Percentiles rank a stretch among this genome's conserved stretches.
phyloP scores from a whole-genome alignment of 1,140 invertebrate species.

The Rhyzopertha dominica region DNA sequence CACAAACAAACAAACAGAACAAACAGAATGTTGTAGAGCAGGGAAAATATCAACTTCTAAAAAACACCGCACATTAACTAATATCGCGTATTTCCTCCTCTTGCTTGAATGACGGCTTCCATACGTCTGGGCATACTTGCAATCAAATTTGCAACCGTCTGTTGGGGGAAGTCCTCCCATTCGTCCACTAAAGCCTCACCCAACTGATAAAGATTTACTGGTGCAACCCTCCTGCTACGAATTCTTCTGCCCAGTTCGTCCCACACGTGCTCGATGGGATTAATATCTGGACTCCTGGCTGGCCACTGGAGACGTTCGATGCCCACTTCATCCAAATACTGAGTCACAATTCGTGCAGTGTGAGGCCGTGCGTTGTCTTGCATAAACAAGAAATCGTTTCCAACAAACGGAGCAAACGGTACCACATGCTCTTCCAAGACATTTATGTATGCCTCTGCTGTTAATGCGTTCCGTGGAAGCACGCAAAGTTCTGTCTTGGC shows the following conservation, averaged over 20 bases:
- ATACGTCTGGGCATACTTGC: too few species aligned
- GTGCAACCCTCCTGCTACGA: too few species aligned
- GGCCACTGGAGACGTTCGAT: constrained; percentile 39
- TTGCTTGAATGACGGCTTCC: too few species aligned
- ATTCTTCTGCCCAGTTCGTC: constrained; percentile 20
- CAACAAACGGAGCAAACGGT: constrained; percentile 19
- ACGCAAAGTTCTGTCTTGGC: background rate
- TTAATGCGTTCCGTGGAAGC: background rate
- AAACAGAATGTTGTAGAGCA: too few species aligned
- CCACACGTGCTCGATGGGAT: constrained; percentile 46
- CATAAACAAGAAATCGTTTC: constrained; percentile 26
- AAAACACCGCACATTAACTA: too few species aligned
- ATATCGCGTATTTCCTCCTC: too few species aligned
- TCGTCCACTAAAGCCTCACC: too few species aligned
- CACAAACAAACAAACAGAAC: too few species aligned
- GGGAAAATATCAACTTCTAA: too few species aligned
- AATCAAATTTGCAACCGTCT: too few species aligned
- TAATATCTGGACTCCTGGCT: constrained; percentile 42
- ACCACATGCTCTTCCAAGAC: constrained; percentile 17
- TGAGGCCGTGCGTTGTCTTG: constrained; percentile 33
- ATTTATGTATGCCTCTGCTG: background rate
- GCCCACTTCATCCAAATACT: constrained; percentile 27
- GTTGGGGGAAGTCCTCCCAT: too few species aligned
- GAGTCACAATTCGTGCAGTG: constrained; percentile 22
- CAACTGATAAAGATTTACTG: too few species aligned